Base-by-base conservation (phyloP, 1,140 invertebrate species). In the Drosophila seguyi region DNA sequence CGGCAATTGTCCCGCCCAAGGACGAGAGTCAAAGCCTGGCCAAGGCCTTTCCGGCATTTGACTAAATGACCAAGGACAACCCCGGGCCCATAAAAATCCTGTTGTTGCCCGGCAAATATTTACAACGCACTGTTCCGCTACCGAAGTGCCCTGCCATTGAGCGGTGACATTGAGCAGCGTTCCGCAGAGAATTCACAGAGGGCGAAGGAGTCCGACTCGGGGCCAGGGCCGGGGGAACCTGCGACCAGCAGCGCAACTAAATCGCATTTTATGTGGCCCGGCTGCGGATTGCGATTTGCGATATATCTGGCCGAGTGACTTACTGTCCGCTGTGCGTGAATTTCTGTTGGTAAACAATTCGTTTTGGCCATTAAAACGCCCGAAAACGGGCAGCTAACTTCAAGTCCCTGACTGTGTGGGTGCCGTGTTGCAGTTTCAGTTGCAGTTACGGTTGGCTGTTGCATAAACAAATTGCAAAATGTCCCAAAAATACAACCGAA, bases 321-420 rank as follows among this genome's bases (percentile, higher is more conserved):
- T 62, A 68, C 60, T 67, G 53, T 47, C 67, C 76, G 81, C 81
- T 88, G 85, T 85, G 85, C 83, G 79, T 87, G 67, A 79, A 81
- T 86, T 79, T 68, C 65, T 41, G 69, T 58, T 69, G 62, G 60
- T 76, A 77, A 81, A 69, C 85, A 69, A 90, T 90, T 90, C 86
- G 85, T 81, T 90, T 69, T 90, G 85, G 74, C 81, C 65, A 85
- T 90, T 88, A 85, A 81, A 90, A 62, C 72, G 80, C 72, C 20
- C 71, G 48, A 57, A 48, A 36, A 10, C n/a, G 38, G 48, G 44
- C 48, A 41, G 75, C 60, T 61, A 68, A 52, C 66, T 52, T 20
- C 14, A 29, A 42, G 48, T 22, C 63, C 55, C 59, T 57, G 45
- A 27, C 41, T 74, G 44, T 39, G 44, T 62, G 52, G 29, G 52